phyloP scores from a whole-genome alignment of 35 echinoderm and acorn worm species.

The Patiria miniata region DNA sequence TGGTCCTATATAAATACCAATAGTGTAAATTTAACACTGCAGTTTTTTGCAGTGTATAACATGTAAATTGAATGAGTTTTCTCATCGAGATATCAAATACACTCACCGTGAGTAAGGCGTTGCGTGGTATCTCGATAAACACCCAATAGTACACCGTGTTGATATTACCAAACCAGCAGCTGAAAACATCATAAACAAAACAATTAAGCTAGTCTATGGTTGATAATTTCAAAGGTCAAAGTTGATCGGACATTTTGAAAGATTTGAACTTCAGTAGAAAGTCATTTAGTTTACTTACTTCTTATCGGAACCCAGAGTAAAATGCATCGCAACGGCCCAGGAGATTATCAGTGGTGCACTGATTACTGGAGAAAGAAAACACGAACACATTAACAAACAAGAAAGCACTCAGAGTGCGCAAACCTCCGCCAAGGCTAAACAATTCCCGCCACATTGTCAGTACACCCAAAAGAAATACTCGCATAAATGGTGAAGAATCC shows the following conservation, averaged over 20 bases:
- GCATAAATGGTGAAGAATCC: too few relatives aligned
- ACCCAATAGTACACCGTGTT: conserved; percentile 41
- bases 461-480: too few relatives aligned
- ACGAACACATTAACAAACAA: background rate
- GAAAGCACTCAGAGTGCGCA: background rate
- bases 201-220: background rate
- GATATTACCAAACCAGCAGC: conserved; percentile 49
- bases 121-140: conserved; percentile 77
- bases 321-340: conserved; percentile 63
- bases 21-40: too few relatives aligned
- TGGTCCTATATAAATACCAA: too few relatives aligned
- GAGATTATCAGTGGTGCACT: conserved; percentile 36
- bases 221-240: too few relatives aligned
- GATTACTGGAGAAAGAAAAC: conserved; percentile 32
- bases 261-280: too few relatives aligned
- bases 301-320: conserved; percentile 1
- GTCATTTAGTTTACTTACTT: too few relatives aligned
- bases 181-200: background rate
- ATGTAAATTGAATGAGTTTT: too few relatives aligned
- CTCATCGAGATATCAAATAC: background rate
- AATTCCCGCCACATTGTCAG: too few relatives aligned
- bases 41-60: too few relatives aligned
- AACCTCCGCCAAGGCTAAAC: too few relatives aligned
- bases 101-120: conserved; percentile 67
- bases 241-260: too few relatives aligned